A percentile compares a stretch with the other conserved stretches of the same genome.
Conservation (phyloP, 2,797 vertebrate genomes). For the Tapirus indicus region DNA sequence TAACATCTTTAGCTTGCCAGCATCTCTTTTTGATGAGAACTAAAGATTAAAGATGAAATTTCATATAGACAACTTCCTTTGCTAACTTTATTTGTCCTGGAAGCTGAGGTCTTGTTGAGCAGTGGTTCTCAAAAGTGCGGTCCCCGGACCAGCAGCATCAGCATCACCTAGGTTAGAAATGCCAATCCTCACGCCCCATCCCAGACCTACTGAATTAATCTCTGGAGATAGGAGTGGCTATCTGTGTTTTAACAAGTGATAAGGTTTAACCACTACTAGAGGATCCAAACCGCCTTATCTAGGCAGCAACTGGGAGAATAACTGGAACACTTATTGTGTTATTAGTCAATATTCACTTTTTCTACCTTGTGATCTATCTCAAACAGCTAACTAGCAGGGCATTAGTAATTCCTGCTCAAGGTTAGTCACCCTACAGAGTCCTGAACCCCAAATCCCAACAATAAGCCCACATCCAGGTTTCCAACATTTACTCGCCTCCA, state of each 20-base stretch:
- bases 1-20: neutral
- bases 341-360: slow-evolving; percentile 7
- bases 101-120: neutral
- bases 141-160: neutral
- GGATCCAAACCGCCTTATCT: neutral
- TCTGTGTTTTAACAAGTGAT: neutral
- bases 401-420: neutral
- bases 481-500: neutral
- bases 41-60: neutral
- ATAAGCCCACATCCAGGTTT: neutral
- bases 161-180: neutral
- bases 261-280: neutral
- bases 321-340: neutral
- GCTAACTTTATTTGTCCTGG: neutral
- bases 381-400: neutral
- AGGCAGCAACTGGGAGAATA: neutral
- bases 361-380: neutral
- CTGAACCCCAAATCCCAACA: neutral
- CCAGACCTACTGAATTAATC: neutral
- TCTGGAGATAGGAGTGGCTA: neutral
- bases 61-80: slow-evolving; percentile 20
- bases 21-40: neutral
- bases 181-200: neutral
- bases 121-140: neutral
- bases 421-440: neutral